Base-by-base conservation (phyloP, 2,888 invertebrate genomes). In the Pseudolycoriella hygida region DNA sequence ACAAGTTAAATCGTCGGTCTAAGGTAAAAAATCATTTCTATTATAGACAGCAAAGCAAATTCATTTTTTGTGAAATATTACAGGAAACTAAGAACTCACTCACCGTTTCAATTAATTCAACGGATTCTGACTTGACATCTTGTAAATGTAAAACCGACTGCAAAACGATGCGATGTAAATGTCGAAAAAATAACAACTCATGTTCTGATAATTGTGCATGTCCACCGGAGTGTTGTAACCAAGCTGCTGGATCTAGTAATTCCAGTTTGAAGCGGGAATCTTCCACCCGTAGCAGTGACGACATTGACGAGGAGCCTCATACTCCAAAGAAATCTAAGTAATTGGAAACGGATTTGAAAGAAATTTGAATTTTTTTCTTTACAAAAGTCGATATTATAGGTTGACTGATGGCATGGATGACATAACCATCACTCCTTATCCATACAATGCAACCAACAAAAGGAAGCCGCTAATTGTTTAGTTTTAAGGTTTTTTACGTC, bases 1-100 rank as follows among this genome's bases (percentile, higher is more conserved):
- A 8, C 2, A 18, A 11, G 25, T 11, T 17, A 2, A 17, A n/a
- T 15, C 11, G 14, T 11, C 19, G 4, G 41, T 68, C 61, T 39
- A 44, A 15, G 40, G 15, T 12, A 44, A 17, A 25, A n/a, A n/a
- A n/a, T n/a, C n/a, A n/a, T n/a, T n/a, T n/a, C n/a, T n/a, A n/a
- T n/a, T n/a, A n/a, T n/a, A n/a, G n/a, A n/a, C n/a, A n/a, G n/a
- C n/a, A n/a, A n/a, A n/a, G n/a, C 14, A 5, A 42, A 57, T 46
- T 32, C 44, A 15, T 19, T 18, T 19, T 18, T 18, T 18, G 2
- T 18, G 3, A 6, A 6, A 17, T 18, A 3, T 18, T 12, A 18
- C 18, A 18, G 11, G 12, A 18, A 17, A 12, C 4, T 11, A 40
- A 12, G 11, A n/a, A 17, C 19, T 17, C 3, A 18, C n/a, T 15